A percentile compares a stretch with the other conserved stretches of the same genome.
phyloP scores from a whole-genome alignment of 1,140 invertebrate genomes.

The Bacillus rossius region DNA sequence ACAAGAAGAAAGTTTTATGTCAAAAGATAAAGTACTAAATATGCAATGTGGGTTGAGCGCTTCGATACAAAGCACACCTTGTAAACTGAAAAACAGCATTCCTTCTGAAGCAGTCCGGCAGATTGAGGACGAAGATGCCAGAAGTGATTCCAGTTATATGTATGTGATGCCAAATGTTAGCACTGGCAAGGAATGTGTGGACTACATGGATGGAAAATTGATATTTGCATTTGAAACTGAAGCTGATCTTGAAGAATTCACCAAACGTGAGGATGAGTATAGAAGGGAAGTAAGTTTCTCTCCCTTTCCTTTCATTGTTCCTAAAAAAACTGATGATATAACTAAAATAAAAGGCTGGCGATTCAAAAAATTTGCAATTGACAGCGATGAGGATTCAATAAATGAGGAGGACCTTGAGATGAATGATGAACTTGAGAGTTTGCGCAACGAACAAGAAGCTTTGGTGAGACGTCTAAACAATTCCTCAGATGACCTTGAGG shows the following conservation, averaged over 20 bases:
- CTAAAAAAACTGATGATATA: conserved; percentile 24
- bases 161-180: conserved; percentile 7
- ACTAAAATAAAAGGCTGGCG: conserved; percentile 26
- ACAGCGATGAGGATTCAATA: neutral
- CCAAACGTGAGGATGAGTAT: conserved; percentile 12
- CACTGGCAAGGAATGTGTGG: conserved; percentile 16
- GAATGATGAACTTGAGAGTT: too few species aligned
- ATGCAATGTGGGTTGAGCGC: neutral
- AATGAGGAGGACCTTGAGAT: too few species aligned
- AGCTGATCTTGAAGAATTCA: conserved; percentile 16
- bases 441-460: too few species aligned
- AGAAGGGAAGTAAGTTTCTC: neutral
- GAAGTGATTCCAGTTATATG: conserved; percentile 5
- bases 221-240: conserved; percentile 16
- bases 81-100: too few species aligned
- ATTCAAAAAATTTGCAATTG: conserved; percentile 19
- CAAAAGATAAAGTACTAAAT: neutral
- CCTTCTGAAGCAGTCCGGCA: neutral
- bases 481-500: too few species aligned
- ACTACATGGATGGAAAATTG: conserved; percentile 16
- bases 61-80: too few species aligned
- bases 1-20: neutral
- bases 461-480: too few species aligned
- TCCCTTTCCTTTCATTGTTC: conserved; percentile 12
- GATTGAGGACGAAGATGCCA: neutral